phyloP scores from a whole-genome alignment of 2,113 vertebrate species.

The Nothocercus julius region DNA sequence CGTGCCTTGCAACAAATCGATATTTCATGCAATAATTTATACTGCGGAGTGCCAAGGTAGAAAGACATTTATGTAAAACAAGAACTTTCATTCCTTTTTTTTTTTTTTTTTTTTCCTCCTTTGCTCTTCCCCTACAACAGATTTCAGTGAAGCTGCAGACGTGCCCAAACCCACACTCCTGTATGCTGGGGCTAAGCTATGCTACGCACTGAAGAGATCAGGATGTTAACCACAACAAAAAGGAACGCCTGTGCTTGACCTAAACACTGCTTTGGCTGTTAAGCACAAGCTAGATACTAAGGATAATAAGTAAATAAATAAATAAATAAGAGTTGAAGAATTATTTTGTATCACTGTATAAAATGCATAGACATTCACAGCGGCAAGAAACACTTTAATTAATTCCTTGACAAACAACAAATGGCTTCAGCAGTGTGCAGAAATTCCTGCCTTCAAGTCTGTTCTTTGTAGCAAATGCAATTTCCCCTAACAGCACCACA shows the following conservation, averaged over 20 bases:
- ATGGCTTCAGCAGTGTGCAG: neutral
- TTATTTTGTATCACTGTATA: neutral
- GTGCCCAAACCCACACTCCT: neutral
- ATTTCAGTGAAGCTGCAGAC: neutral
- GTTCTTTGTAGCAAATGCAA: neutral
- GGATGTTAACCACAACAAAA: neutral
- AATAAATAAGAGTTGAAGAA: neutral
- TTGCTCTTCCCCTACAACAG: neutral
- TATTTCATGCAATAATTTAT: conserved; percentile 6
- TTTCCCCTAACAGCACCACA: neutral
- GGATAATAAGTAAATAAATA: neutral
- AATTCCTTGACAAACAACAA: neutral
- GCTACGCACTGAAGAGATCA: neutral
- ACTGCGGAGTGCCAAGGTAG: neutral
- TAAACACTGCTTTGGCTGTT: neutral
- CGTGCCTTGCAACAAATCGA: conserved; percentile 13
- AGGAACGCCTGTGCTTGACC: neutral
- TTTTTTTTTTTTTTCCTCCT: fast-evolving
- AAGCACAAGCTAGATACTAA: neutral
- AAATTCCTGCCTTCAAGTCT: neutral
- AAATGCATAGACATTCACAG: neutral
- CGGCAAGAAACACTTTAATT: neutral
- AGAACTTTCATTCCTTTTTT: neutral
- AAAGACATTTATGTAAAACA: neutral
- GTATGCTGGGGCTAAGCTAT: neutral